Evolutionary conservation across 1,140 invertebrate genomes (phyloP).

Genomic region (Camponotus pennsylvanicus): DNA sequence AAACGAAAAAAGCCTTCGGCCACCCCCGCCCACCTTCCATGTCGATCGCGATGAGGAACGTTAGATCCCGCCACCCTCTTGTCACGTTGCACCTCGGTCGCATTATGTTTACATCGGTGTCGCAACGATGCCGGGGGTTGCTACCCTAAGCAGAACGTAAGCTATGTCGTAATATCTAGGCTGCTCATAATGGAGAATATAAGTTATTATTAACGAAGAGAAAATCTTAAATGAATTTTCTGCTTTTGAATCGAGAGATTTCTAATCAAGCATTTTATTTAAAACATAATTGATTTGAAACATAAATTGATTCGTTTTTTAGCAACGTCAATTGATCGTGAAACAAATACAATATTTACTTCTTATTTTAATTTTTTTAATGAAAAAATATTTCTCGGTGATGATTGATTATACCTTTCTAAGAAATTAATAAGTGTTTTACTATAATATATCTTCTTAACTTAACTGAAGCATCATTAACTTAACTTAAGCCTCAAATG

Average conservation of each 20-base stretch:
- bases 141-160: slow-evolving; percentile 25
- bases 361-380: background rate
- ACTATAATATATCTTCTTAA: background rate
- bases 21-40: slow-evolving; percentile 1
- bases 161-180: slow-evolving; percentile 37
- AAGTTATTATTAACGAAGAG: slow-evolving; percentile 35
- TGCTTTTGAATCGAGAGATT: background rate
- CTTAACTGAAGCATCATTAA: no score
- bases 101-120: slow-evolving; percentile 52
- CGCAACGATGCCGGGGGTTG: slow-evolving; percentile 17
- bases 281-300: background rate
- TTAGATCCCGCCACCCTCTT: slow-evolving; percentile 5
- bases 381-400: background rate
- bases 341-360: background rate
- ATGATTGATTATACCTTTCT: slow-evolving; percentile 30
- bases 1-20: slow-evolving; percentile 60
- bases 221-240: slow-evolving; percentile 3
- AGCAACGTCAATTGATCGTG: background rate
- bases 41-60: slow-evolving; percentile 19
- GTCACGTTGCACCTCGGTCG: slow-evolving; percentile 40
- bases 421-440: slow-evolving; percentile 16
- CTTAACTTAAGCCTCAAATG: slow-evolving; percentile 16
- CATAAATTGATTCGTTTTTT: background rate
- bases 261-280: background rate
- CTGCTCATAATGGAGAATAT: slow-evolving; percentile 7